A percentile compares a stretch with the other conserved stretches of the same genome.
These are phyloP conservation scores for silkworm (Bombyx mori) DNA, from an alignment of 1,140 invertebrate genomes.

Conservation along the genomic window ASM3026992v2 NC_085110.1:3320001-3320500, in stretches of 20 bases:
- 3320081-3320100: conserved; percentile 16
- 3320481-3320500: conserved; percentile 64
- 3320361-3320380: conserved; percentile 20
- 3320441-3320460: conserved; percentile 66
- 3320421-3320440: conserved; percentile 72
- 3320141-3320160: background rate
- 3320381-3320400: conserved; percentile 66
- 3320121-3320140: conserved; percentile 38
- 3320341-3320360: background rate
- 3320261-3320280: no score
- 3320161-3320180: background rate
- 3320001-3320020: no score
- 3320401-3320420: conserved; percentile 71
- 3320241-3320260: no score
- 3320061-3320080: conserved; percentile 55
- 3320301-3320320: conserved; percentile 1
- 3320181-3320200: background rate
- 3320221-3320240: background rate
- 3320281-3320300: no score
- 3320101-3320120: conserved; percentile 41
- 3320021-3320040: conserved; percentile 25
- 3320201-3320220: background rate
- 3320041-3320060: conserved; percentile 42
- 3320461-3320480: conserved; percentile 61
- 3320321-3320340: background rate